Conservation (phyloP, 1,140 invertebrate genomes). For the Dendrolimus punctatus region DNA sequence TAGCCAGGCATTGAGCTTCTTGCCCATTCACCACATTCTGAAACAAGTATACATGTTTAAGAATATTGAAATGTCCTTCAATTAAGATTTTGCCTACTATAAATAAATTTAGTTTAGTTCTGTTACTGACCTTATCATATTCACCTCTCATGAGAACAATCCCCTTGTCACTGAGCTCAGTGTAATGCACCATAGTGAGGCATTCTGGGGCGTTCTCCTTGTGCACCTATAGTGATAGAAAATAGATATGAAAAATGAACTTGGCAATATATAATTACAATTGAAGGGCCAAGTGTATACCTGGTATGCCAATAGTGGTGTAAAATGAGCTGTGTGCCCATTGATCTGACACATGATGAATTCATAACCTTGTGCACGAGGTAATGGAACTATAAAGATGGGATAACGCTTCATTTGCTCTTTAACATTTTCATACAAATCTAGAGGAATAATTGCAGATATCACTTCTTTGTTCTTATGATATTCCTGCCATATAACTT, state of each 20-base stretch:
- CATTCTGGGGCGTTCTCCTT: constrained; percentile 95
- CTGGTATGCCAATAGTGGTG: constrained; percentile 89
- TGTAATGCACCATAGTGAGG: constrained; percentile 86
- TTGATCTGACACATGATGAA: constrained; percentile 88
- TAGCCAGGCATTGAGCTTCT: constrained; percentile 89
- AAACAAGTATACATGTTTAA: constrained; percentile 17
- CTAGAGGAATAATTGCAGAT: constrained; percentile 77
- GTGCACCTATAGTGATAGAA: constrained; percentile 75
- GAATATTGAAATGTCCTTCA: not conserved
- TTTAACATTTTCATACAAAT: constrained; percentile 75
- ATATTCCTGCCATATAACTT: constrained; percentile 86
- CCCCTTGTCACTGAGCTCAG: constrained; percentile 85
- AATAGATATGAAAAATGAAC: constrained; percentile 3
- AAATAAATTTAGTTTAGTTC: constrained; percentile 1
- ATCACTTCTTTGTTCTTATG: constrained; percentile 84
- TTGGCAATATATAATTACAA: constrained; percentile 5
- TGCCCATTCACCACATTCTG: constrained; percentile 81
- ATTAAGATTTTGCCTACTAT: not conserved
- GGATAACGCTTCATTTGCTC: constrained; percentile 74
- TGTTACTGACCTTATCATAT: constrained; percentile 77
- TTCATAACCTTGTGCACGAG: constrained; percentile 88
- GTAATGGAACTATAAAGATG: constrained; percentile 87
- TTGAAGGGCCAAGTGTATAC: constrained; percentile 41
- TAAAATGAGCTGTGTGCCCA: constrained; percentile 86
- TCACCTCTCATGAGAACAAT: constrained; percentile 91